Base-by-base conservation (phyloP, 2,888 invertebrate genomes). In the Drosophila siamana region DNA sequence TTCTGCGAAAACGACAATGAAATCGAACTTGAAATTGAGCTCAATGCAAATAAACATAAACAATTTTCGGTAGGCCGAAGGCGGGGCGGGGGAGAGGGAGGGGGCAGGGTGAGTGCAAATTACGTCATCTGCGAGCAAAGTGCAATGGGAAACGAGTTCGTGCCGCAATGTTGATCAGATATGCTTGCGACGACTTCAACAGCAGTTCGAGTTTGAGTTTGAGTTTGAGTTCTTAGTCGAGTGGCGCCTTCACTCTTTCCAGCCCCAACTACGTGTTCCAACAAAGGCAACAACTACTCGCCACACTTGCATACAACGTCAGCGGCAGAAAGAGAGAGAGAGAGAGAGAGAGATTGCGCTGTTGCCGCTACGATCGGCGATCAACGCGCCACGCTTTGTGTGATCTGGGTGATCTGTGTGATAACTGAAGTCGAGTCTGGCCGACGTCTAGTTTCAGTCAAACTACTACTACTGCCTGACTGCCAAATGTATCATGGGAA, bases 391-490 rank as follows among this genome's bases (percentile, higher is more conserved):
- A 15, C 15, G 38, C 0, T 38, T 24, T 13, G 9, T 44, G 44
- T 16, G 46, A 36, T 38, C 50, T 9, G 8, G 6, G 24, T 19
- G 22, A 46, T 30, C 36, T 15, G 9, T 13, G 22, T 28, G 13
- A 55, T 52, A 51, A 38, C 44, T 26, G 7, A 6, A 6, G 28
- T 22, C 16, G 24, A 52, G 78, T 78, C 78, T 78, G 56, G 43
- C 30, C 16, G 56, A 2, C 36, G 82, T 82, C 70, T 70, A 75
- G 64, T 71, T 78, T 52, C 26, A 33, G 19, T 22, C 44, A 47
- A 63, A 59, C 64, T 56, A 60, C 55, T 28, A 36, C 51, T 56
- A 56, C 41, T 52, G 47, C n/a, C 11, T 13, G 30, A 8, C 28
- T 8, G 28, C 9, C 9, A 51, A 13, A 26, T 56, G 15, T 30